Percentiles rank a stretch among this genome's conserved stretches.
Evolutionary conservation across 2,888 invertebrate species (phyloP).

Genomic region (Athalia cordata): DNA sequence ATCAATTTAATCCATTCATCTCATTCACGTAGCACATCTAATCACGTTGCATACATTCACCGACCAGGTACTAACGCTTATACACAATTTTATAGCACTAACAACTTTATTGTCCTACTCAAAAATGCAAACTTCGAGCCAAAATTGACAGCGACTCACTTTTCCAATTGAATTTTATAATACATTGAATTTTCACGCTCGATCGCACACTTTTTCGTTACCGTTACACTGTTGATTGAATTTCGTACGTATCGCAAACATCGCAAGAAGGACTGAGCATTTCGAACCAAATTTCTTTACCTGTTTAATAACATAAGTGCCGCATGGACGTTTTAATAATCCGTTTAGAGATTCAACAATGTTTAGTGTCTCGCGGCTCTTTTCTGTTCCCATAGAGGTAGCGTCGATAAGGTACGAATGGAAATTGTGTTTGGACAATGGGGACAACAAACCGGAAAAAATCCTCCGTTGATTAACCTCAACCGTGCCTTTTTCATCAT

Average conservation of each 20-base stretch:
- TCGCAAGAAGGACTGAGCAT: constrained; percentile 13
- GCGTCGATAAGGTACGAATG: constrained; percentile 59
- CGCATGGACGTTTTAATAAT: constrained; percentile 13
- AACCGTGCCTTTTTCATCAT: not conserved
- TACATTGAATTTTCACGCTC: not conserved
- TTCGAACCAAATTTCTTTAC: constrained; percentile 13
- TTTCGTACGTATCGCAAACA: not conserved
- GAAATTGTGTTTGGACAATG: constrained; percentile 50
- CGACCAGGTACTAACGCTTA: constrained; percentile 27
- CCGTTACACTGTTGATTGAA: not conserved
- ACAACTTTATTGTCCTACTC: constrained; percentile 31
- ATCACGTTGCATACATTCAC: constrained; percentile 29
- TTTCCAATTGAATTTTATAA: not conserved
- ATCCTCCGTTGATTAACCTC: not conserved
- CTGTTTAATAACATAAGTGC: constrained; percentile 26
- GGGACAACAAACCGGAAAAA: constrained; percentile 35
- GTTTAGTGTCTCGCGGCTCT: constrained; percentile 27
- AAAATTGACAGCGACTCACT: too few species aligned
- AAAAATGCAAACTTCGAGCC: constrained; percentile 7
- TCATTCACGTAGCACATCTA: not conserved
- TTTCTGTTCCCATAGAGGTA: constrained; percentile 54
- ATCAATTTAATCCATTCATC: constrained; percentile 1
- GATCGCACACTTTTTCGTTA: not conserved
- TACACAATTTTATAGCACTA: constrained; percentile 31
- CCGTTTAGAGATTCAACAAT: constrained; percentile 19